A percentile compares a stretch with the other conserved stretches of the same genome.
phyloP scores from a whole-genome alignment of 2,113 vertebrate genomes.

The Oxyura jamaicensis region DNA sequence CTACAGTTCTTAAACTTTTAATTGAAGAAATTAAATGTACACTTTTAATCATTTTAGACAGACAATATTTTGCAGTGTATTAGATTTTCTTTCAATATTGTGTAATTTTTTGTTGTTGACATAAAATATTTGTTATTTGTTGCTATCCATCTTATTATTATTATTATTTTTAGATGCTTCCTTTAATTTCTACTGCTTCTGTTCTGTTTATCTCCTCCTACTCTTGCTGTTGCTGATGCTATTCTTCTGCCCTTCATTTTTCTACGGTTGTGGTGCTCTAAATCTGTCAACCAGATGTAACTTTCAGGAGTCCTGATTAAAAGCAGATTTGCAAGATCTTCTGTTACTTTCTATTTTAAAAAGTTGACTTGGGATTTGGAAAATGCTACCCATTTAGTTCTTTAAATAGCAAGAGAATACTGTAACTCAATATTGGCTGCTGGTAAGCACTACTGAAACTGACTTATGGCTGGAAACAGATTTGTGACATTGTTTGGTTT shows the following conservation, averaged over 20 bases:
- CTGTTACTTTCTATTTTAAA: conserved; percentile 36
- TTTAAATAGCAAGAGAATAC: conserved; percentile 35
- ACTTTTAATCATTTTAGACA: not conserved
- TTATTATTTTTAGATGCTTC: not conserved
- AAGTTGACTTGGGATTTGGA: conserved; percentile 37
- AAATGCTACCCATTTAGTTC: conserved; percentile 8
- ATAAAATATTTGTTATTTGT: not conserved
- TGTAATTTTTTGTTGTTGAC: not conserved
- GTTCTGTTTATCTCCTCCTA: not conserved
- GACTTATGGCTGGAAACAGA: not conserved
- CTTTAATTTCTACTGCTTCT: not conserved
- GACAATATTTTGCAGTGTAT: not conserved
- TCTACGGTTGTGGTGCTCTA: conserved; percentile 37
- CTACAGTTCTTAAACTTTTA: not conserved
- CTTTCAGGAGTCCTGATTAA: conserved; percentile 49
- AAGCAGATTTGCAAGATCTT: conserved; percentile 64
- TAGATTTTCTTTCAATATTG: not conserved
- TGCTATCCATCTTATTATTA: not conserved
- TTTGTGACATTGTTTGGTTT: not conserved
- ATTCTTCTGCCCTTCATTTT: conserved; percentile 19
- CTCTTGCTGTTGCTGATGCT: not conserved
- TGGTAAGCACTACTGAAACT: conserved; percentile 47
- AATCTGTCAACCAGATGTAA: conserved; percentile 67
- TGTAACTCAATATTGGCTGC: conserved; percentile 8
- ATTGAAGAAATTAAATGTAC: too few species aligned